Evolutionary conservation across 2,888 invertebrate species (phyloP).

Genomic region (Vandiemenella viatica): DNA sequence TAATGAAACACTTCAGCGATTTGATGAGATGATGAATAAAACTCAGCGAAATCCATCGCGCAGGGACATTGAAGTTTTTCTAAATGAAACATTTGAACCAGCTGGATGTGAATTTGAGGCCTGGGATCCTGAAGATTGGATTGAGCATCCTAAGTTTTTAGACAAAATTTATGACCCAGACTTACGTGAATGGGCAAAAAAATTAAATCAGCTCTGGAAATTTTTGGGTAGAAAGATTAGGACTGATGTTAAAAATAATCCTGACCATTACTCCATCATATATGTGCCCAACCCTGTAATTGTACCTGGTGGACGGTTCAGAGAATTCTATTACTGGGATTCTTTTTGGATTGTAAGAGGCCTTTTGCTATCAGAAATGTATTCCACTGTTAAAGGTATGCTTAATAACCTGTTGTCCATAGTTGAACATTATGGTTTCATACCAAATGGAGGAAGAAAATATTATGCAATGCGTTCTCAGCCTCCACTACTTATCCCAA

Average conservation of each 20-base stretch:
- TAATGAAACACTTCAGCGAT: conserved; percentile 45
- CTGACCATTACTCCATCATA: conserved; percentile 69
- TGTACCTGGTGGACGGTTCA: conserved; percentile 65
- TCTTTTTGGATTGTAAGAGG: conserved; percentile 77
- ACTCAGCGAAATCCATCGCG: conserved; percentile 37
- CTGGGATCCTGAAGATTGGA: conserved; percentile 64
- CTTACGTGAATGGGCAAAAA: conserved; percentile 55
- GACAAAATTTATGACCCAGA: conserved; percentile 51
- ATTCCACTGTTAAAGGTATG: conserved; percentile 54
- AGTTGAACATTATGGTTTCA: conserved; percentile 47
- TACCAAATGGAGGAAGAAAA: conserved; percentile 71
- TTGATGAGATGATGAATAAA: conserved; percentile 43
- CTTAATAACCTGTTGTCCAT: conserved; percentile 58
- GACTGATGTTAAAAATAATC: conserved; percentile 47
- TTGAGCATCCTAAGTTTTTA: conserved; percentile 53
- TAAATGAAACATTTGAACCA: conserved; percentile 49
- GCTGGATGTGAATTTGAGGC: conserved; percentile 54
- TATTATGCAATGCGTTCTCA: conserved; percentile 61
- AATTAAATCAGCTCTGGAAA: conserved; percentile 60
- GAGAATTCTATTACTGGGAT: conserved; percentile 75
- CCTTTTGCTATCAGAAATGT: conserved; percentile 60
- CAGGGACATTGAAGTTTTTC: conserved; percentile 37
- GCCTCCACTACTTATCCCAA: conserved; percentile 51
- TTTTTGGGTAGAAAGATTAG: conserved; percentile 62
- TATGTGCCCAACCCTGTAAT: conserved; percentile 73